Evolutionary conservation across 2,797 vertebrate genomes (phyloP).

Genomic region (Ctenosaura bakeri): DNA sequence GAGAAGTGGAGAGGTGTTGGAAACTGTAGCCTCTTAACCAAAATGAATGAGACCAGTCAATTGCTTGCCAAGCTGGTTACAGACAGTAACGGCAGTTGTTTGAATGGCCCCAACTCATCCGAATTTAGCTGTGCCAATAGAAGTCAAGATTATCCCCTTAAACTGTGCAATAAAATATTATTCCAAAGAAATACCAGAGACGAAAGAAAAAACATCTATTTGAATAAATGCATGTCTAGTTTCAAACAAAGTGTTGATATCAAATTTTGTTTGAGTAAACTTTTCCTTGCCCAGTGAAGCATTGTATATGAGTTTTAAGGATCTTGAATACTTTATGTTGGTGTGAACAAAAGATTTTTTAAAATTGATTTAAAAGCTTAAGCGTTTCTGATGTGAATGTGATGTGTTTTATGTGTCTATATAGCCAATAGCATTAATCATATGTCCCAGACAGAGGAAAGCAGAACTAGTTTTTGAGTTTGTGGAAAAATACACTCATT

Average conservation of each 20-base stretch:
- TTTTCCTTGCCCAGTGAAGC: too few relatives aligned
- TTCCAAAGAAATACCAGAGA: too few relatives aligned
- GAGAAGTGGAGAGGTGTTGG: not conserved
- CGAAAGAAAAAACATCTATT: too few relatives aligned
- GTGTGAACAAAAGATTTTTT: not conserved
- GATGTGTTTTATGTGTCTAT: constrained; percentile 31
- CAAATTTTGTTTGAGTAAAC: not conserved
- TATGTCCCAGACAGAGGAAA: constrained; percentile 92
- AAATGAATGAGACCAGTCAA: not conserved
- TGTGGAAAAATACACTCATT: constrained; percentile 77
- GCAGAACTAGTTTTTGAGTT: constrained; percentile 84
- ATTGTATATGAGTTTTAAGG: not conserved
- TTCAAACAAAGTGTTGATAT: not conserved
- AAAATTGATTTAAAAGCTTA: too few relatives aligned
- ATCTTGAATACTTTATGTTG: not conserved
- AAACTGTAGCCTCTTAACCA: not conserved
- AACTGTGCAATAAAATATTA: not conserved
- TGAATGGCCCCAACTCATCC: not conserved
- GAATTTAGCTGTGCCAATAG: not conserved
- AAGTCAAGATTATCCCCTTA: not conserved
- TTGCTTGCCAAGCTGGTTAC: not conserved
- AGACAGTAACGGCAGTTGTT: not conserved
- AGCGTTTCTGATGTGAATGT: constrained; percentile 15
- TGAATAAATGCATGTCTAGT: not conserved
- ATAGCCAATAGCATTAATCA: constrained; percentile 90